Evolutionary conservation across 2,797 vertebrate genomes (phyloP).

Genomic region (Monodelphis domestica): DNA sequence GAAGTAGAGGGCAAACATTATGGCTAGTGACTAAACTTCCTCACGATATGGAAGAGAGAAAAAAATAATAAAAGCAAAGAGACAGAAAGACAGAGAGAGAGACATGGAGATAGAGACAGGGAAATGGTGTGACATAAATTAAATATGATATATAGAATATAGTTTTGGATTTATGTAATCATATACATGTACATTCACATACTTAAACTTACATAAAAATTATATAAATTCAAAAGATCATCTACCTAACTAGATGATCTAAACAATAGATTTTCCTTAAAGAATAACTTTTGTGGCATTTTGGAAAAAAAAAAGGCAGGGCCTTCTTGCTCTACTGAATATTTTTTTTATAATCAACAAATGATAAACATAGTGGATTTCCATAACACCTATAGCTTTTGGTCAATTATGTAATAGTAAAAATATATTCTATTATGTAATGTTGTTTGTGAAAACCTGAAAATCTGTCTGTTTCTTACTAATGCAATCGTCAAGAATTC

Average conservation of each 20-base stretch:
- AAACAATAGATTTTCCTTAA: neutral
- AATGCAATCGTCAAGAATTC: neutral
- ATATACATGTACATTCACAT: neutral
- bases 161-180: neutral
- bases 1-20: neutral
- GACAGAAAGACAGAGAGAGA: neutral
- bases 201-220: neutral
- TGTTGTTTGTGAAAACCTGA: neutral
- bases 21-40: neutral
- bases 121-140: neutral
- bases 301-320: neutral
- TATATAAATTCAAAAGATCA: neutral
- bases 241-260: neutral
- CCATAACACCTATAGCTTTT: neutral
- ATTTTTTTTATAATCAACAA: neutral
- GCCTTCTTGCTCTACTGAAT: neutral
- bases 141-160: neutral
- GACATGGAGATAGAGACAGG: neutral
- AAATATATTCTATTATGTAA: neutral
- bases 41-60: neutral
- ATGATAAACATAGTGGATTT: neutral
- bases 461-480: neutral
- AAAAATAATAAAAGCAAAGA: neutral
- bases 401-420: neutral
- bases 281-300: neutral